A percentile compares a stretch with the other conserved stretches of the same genome.
Conservation (phyloP, 2,113 vertebrate species). For the Brachypteracias leptosomus region DNA sequence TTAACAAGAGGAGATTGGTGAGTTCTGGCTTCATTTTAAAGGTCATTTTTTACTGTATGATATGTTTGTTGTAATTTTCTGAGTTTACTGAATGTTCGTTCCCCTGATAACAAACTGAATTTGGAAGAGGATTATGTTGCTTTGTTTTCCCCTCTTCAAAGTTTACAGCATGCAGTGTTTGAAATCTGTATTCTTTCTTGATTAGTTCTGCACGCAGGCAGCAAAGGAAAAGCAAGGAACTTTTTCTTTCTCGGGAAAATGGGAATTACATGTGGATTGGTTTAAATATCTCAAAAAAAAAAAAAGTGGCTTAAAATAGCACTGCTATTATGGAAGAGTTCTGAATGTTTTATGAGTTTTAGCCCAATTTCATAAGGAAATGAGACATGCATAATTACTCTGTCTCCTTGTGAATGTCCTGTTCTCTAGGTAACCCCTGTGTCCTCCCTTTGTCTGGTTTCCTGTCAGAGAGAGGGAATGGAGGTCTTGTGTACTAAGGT, state of each 20-base stretch:
- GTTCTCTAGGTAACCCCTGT: neutral
- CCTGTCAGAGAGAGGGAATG: neutral
- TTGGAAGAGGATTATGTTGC: neutral
- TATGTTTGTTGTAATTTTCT: neutral
- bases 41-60: neutral
- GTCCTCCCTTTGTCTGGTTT: neutral
- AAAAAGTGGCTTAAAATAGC: neutral
- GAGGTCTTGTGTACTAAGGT: rapidly evolving
- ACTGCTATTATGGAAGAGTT: neutral
- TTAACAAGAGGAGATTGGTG: neutral
- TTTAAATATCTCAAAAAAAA: neutral
- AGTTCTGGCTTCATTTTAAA: neutral
- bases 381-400: neutral
- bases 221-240: neutral
- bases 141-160: neutral
- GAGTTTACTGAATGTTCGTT: neutral
- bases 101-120: neutral
- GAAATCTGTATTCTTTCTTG: neutral
- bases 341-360: constrained; percentile 27
- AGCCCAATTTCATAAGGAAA: neutral
- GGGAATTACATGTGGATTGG: neutral
- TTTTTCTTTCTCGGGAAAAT: neutral
- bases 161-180: neutral
- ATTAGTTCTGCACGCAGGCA: neutral
- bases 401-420: neutral